Base-by-base conservation (phyloP, 2,113 vertebrate genomes). In the Dipodomys spectabilis region DNA sequence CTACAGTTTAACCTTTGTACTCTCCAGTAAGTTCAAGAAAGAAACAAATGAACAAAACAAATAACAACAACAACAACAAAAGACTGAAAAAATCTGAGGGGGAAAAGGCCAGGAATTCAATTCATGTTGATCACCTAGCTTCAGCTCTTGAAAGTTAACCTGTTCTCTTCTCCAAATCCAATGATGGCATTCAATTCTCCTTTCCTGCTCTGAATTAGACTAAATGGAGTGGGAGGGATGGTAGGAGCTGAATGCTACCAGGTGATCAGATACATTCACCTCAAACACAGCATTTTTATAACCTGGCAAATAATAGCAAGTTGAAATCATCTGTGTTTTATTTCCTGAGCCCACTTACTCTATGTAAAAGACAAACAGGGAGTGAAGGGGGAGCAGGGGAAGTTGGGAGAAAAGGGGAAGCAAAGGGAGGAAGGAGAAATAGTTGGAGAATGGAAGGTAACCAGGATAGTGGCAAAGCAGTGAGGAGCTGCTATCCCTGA, bases 261-360 rank as follows among this genome's bases (percentile, higher is more conserved):
- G 35, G 78, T 3, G 25, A 57, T 19, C 53, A 81, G 11, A 28
- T 30, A 57, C 62, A 30, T 3, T 45, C 49, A 78, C 73, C n/a
- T 35, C 49, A 75, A 73, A 71, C 35, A 64, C 35, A 45, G 57
- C 64, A 39, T 49, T 88, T 85, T 71, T 86, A n/a, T 62, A 69
- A 72, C 10, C 86, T 35, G 71, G 64, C 27, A 69, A 90, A 88
- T 57, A 62, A 79, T 0, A 86, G 30, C 6, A 60, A 19, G 35
- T 2, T 73, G 89, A 95, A 91, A 82, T 94, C 78, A 88, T 30
- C 49, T 67, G 82, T 60, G 6, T 62, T 89, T 91, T 74, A 15
- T 44, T 79, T 81, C 74, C 53, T 57, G 30, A 44, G 25, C 23
- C 19, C 35, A 67, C 22, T 57, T 57, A 32, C 27, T 45, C 49